Conservation (phyloP, 1,140 invertebrate genomes). For the Magallana gigas region DNA sequence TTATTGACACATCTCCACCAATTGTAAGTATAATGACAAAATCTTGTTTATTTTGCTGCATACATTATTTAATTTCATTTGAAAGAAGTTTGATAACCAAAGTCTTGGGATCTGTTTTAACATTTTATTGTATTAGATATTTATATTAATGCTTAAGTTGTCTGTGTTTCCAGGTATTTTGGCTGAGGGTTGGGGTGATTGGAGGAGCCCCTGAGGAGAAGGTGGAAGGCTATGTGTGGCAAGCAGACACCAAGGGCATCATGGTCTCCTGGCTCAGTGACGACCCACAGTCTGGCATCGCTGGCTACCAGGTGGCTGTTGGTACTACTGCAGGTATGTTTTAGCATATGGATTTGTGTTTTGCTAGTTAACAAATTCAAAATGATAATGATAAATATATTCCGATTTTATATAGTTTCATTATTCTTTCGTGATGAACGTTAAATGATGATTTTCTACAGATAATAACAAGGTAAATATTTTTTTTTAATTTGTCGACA, state of each 20-base stretch:
- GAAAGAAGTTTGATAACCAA: background rate
- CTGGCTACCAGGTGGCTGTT: conserved; percentile 58
- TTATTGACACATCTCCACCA: conserved; percentile 58
- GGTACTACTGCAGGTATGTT: conserved; percentile 61
- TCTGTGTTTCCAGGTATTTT: background rate
- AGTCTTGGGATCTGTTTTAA: background rate
- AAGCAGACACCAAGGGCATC: conserved; percentile 62
- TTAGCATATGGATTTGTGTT: background rate
- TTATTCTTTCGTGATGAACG: too few species aligned
- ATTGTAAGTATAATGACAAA: conserved; percentile 26
- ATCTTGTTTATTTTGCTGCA: background rate
- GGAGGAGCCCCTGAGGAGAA: conserved; percentile 58
- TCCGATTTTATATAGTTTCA: too few species aligned
- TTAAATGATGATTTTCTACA: too few species aligned
- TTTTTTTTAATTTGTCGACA: too few species aligned
- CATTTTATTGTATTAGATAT: background rate
- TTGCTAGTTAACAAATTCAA: too few species aligned
- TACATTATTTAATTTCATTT: background rate
- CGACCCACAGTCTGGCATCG: conserved; percentile 65
- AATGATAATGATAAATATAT: too few species aligned
- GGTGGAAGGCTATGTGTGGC: conserved; percentile 60
- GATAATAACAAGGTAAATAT: too few species aligned
- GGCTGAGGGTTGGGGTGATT: conserved; percentile 61
- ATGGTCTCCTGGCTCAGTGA: conserved; percentile 60
- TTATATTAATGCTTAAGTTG: background rate